Percentiles rank a stretch among this genome's conserved stretches.
These are phyloP conservation scores for Thrips palmi DNA, from an alignment of 1,140 invertebrate species.

Conservation along the genomic window DNA sequence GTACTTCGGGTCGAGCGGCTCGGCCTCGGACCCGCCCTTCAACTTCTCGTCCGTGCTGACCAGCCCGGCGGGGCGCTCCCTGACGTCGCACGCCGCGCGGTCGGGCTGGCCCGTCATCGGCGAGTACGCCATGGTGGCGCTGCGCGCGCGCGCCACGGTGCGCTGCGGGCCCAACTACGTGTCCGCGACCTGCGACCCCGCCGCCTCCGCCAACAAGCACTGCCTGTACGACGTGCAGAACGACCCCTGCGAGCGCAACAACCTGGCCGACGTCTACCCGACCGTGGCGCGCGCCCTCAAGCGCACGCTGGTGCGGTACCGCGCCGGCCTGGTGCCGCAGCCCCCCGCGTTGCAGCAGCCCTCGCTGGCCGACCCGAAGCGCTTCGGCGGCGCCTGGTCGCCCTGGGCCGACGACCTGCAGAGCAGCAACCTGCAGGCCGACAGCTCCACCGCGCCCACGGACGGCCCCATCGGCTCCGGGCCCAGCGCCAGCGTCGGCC, in stretches of 20 bases:
- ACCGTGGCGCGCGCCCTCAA: constrained; percentile 24
- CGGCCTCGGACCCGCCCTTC: constrained; percentile 13
- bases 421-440: no score
- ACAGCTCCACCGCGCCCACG: no score
- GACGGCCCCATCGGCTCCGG: no score
- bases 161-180: constrained; percentile 15
- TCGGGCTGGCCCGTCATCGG: constrained; percentile 12
- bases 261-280: constrained; percentile 28
- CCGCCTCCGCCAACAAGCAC: constrained; percentile 18
- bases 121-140: constrained; percentile 13
- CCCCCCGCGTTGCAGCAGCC: constrained; percentile 21
- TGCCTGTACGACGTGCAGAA: constrained; percentile 42
- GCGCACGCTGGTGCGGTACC: constrained; percentile 22
- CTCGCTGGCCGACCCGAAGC: constrained; percentile 24
- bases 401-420: constrained; percentile 19
- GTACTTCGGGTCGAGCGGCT: constrained; percentile 12
- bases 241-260: constrained; percentile 47
- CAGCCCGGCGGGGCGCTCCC: constrained; percentile 13
- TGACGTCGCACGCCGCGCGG: constrained; percentile 8
- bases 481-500: no score
- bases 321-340: constrained; percentile 21
- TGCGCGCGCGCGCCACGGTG: constrained; percentile 24
- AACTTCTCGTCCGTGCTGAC: constrained; percentile 12
- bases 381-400: constrained; percentile 28
- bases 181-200: constrained; percentile 5